Evolutionary conservation across 1,140 invertebrate genomes (phyloP), one percentile per base, ranked within the genome.

Genomic region (Drosophila funebris): DNA sequence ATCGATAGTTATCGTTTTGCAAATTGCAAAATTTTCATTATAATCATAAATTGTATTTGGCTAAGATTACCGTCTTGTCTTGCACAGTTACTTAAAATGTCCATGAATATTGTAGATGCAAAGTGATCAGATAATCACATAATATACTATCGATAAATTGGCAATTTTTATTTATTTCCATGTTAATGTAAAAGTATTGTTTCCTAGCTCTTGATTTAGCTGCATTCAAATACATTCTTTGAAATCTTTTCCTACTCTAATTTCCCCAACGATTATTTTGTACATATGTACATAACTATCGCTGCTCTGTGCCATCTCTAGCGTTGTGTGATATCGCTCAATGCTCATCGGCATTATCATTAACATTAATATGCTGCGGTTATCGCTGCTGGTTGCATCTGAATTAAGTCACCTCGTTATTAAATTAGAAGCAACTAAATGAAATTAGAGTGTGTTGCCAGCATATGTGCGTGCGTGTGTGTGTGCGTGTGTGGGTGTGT

Each of bases 371-470:
- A 61, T 62, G 63, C 44, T 58, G 54, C 44, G 57, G 61, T 63
- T 67, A 64, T 75, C 78, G 43, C 58, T 37, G 60, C 41, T 22
- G 54, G 43, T 22, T 29, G 53, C 60, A 62, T n/a, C 56, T 52
- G 66, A 81, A 67, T 62, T 63, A 54, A 63, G 70, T 70, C 67
- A 58, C 31, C 74, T 82, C 58, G 69, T 87, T 85, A 85, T 85
- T 85, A 85, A 85, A 85, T 85, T 85, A 85, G 82, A 85, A 72
- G 75, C 64, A 75, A 82, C 66, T 71, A 62, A 82, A 82, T 85
- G 70, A 77, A 77, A 73, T 84, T 68, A 66, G 67, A 73, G 73
- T 46, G 58, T 69, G 48, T 20, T 44, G 33, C 46, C 24, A 29
- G 24, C 46, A 48, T 29, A 48, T 29, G 13, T 29, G 13, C n/a